These are phyloP conservation scores for Brachionus plicatilis DNA, from an alignment of 1,140 invertebrate genomes.

Conservation along the genomic window DNA sequence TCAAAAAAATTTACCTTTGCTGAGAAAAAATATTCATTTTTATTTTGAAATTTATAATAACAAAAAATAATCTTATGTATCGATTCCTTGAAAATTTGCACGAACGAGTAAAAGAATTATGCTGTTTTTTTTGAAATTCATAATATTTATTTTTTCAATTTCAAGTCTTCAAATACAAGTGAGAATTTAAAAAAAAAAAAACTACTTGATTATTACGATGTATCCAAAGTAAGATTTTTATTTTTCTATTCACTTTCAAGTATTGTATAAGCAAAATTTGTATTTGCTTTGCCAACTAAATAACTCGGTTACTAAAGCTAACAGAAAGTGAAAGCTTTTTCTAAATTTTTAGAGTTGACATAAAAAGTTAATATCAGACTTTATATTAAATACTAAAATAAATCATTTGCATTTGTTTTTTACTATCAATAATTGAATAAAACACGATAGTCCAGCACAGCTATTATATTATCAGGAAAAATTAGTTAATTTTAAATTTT, in stretches of 20 bases:
- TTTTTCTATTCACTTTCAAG: neutral
- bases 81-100: neutral
- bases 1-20: neutral
- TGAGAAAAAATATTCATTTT: constrained; percentile 6
- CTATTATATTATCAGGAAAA: neutral
- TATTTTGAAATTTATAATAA: constrained; percentile 23
- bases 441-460: neutral
- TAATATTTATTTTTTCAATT: neutral
- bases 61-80: constrained; percentile 27
- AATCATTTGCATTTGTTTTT: neutral
- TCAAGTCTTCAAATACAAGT: neutral
- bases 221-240: neutral
- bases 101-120: neutral
- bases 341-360: neutral
- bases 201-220: neutral
- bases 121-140: neutral
- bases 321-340: neutral
- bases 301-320: neutral
- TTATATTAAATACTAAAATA: neutral
- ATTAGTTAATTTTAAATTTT: too few relatives aligned
- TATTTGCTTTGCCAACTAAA: neutral
- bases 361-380: neutral
- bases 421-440: neutral
- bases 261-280: neutral
- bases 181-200: neutral